phyloP scores from a whole-genome alignment of 1,140 invertebrate genomes.

The Scaptomyza pallida region DNA sequence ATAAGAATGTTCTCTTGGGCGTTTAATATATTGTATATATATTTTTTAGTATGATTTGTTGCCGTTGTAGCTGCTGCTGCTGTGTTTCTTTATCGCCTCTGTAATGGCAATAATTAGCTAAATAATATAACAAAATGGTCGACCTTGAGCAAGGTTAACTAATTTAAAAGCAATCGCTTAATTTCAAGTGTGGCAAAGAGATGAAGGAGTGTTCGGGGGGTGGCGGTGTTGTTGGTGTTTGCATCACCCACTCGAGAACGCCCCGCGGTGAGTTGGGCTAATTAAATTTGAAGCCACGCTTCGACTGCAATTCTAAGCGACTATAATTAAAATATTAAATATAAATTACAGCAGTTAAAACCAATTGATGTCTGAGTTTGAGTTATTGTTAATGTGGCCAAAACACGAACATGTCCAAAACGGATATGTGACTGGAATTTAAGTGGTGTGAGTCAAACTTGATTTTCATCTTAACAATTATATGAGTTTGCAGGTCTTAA shows the following conservation, averaged over 20 bases:
- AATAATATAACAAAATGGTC: conserved; percentile 9
- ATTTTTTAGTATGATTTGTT: conserved; percentile 22
- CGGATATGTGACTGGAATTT: conserved; percentile 48
- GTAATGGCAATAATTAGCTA: conserved; percentile 74
- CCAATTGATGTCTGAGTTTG: too few species aligned
- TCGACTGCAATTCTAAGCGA: conserved; percentile 27
- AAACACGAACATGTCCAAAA: conserved; percentile 53
- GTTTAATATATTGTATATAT: conserved; percentile 3
- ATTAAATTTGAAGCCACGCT: conserved; percentile 53
- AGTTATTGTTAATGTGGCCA: conserved; percentile 51
- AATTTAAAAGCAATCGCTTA: conserved; percentile 31
- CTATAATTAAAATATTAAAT: conserved; percentile 76
- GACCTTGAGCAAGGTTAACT: conserved; percentile 69
- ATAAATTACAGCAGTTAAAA: conserved; percentile 43
- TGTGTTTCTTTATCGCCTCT: conserved; percentile 69
- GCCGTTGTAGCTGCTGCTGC: conserved; percentile 3
- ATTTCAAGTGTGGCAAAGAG: conserved; percentile 13
- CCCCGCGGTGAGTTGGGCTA: conserved; percentile 37
- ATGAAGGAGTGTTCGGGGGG: neutral
- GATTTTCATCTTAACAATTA: conserved; percentile 15
- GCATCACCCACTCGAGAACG: conserved; percentile 52
- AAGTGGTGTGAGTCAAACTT: conserved; percentile 17
- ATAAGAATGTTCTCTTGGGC: conserved; percentile 60
- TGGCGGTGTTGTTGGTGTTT: neutral
- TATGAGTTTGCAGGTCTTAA: conserved; percentile 3